Evolutionary conservation across 2,888 invertebrate species (phyloP).

Genomic region (Plebejus anna): DNA sequence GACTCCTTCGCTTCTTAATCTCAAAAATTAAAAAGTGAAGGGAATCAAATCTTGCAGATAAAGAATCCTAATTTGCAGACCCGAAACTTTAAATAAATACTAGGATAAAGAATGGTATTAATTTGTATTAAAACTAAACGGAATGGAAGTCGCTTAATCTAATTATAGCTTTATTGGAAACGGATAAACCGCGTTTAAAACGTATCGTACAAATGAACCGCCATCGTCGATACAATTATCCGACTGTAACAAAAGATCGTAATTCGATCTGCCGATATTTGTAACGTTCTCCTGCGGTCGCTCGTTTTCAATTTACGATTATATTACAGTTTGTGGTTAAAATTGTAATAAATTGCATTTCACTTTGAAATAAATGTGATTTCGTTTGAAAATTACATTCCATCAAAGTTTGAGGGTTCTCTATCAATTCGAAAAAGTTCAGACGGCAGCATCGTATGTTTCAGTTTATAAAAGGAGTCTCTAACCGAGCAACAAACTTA

Average conservation of each 20-base stretch:
- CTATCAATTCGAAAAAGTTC: background rate
- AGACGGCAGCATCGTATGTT: background rate
- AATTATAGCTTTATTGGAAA: constrained; percentile 21
- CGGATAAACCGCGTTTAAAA: constrained; percentile 21
- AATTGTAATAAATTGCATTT: background rate
- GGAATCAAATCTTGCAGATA: background rate
- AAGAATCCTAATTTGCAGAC: background rate
- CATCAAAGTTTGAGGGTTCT: background rate
- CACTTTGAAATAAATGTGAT: background rate
- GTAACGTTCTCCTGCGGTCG: background rate
- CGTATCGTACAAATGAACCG: constrained; percentile 23
- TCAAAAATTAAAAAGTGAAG: background rate
- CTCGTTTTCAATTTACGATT: background rate
- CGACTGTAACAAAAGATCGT: constrained; percentile 10
- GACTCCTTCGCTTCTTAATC: too few relatives aligned
- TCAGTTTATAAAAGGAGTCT: background rate
- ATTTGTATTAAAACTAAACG: constrained; percentile 7
- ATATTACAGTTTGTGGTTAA: background rate
- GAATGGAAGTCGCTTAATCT: constrained; percentile 6
- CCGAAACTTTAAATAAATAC: background rate
- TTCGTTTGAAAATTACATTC: background rate
- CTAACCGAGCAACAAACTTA: background rate
- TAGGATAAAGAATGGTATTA: background rate
- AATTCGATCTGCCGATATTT: constrained; percentile 1
- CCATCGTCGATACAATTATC: constrained; percentile 22